These are phyloP conservation scores for Diglossa cyanea DNA, from an alignment of 2,797 vertebrate genomes.

Conservation along the genomic window DNA sequence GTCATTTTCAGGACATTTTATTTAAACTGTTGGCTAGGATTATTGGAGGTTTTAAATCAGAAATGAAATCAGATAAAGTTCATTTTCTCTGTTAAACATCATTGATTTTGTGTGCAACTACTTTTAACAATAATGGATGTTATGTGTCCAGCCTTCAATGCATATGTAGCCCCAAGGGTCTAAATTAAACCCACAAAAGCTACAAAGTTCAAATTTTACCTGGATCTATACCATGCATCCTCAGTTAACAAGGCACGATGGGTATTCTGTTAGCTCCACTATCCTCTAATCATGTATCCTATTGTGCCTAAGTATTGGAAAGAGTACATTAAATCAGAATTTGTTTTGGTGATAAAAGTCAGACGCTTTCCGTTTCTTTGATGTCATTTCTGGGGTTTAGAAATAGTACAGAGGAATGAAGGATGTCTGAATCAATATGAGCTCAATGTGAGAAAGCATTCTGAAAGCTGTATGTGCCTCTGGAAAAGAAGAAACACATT, in stretches of 20 bases:
- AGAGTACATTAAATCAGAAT: constrained; percentile 10
- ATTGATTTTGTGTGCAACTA: background rate
- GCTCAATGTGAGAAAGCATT: background rate
- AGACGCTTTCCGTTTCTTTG: background rate
- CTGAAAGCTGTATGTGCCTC: background rate
- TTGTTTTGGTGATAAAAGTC: constrained; percentile 34
- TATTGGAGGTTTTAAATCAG: background rate
- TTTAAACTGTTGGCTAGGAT: background rate
- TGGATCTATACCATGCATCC: background rate
- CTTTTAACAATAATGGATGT: background rate
- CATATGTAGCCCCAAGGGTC: background rate
- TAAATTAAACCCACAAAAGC: constrained; percentile 25
- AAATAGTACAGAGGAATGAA: background rate
- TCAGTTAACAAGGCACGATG: constrained; percentile 27
- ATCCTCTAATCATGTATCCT: background rate
- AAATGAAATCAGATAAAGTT: background rate
- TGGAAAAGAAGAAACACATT: background rate
- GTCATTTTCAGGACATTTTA: background rate
- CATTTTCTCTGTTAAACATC: background rate
- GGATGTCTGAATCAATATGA: background rate
- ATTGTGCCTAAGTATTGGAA: background rate
- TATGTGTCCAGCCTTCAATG: background rate
- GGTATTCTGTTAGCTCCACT: background rate
- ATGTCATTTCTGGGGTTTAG: constrained; percentile 6
- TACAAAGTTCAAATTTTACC: background rate